phyloP scores from a whole-genome alignment of 2,888 invertebrate species.

The Rhimphoctona megacephalus region DNA sequence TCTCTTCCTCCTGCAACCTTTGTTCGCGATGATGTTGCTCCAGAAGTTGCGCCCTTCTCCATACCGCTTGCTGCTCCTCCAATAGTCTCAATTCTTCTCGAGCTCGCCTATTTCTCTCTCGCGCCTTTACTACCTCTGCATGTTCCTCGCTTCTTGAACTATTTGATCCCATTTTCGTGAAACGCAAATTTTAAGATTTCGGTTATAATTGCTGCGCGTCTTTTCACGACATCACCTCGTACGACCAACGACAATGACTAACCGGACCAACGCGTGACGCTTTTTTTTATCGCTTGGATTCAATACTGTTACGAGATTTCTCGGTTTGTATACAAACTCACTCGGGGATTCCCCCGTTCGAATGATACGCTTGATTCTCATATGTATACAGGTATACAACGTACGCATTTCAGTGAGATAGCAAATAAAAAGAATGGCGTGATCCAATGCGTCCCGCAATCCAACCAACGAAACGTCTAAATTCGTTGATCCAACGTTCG shows the following conservation, averaged over 20 bases:
- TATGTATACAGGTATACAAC: background rate
- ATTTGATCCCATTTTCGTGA: conserved; percentile 2
- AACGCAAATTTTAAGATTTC: background rate
- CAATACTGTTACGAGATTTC: background rate
- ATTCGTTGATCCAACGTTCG: too few relatives aligned
- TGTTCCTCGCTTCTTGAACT: background rate
- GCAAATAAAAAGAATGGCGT: background rate
- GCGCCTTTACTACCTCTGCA: background rate
- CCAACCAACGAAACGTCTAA: too few relatives aligned
- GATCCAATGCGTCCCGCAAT: background rate
- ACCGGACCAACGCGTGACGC: background rate
- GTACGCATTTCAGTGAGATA: background rate
- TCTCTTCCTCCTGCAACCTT: background rate
- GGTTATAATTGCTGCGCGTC: background rate
- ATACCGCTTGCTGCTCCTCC: background rate
- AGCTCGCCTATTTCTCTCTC: background rate
- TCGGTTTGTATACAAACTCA: background rate
- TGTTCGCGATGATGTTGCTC: conserved; percentile 1
- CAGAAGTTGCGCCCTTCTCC: background rate
- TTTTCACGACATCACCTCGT: background rate
- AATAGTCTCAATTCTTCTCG: background rate
- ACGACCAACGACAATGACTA: background rate
- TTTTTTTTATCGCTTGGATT: too few relatives aligned
- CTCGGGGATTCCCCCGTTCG: background rate
- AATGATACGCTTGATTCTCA: background rate